Conservation (phyloP, 2,888 invertebrate species). For the Caradrina clavipalpis region DNA sequence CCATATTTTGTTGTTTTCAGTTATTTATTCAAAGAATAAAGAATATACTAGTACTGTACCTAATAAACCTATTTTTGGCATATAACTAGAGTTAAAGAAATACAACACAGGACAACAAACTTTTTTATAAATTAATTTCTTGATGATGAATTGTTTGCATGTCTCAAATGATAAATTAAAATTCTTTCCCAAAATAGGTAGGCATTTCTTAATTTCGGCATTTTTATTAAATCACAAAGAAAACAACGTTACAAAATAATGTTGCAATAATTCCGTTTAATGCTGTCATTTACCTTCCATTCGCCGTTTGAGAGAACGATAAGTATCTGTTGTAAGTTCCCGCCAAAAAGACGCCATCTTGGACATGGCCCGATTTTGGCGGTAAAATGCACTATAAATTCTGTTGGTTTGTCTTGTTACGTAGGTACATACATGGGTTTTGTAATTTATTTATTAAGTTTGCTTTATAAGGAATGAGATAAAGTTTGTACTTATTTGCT, state of each 20-base stretch:
- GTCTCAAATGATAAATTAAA: background rate
- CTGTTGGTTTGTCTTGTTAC: conserved; percentile 39
- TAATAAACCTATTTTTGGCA: no score
- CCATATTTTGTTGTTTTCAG: background rate
- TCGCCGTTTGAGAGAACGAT: conserved; percentile 68
- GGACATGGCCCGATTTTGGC: conserved; percentile 62
- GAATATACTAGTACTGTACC: no score
- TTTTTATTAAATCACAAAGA: conserved; percentile 35
- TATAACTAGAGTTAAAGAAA: no score
- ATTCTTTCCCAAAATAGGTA: background rate
- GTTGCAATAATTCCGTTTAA: conserved; percentile 74
- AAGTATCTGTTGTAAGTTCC: conserved; percentile 70
- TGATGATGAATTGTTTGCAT: background rate
- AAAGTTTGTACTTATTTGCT: conserved; percentile 15
- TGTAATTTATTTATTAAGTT: conserved; percentile 33
- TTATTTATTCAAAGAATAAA: background rate
- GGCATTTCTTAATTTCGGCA: conserved; percentile 29
- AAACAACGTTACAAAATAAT: conserved; percentile 56
- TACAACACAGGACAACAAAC: no score
- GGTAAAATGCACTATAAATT: conserved; percentile 58
- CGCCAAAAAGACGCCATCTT: conserved; percentile 74
- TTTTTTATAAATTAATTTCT: background rate
- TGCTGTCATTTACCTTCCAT: conserved; percentile 73
- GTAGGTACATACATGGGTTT: conserved; percentile 18
- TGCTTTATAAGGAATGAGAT: conserved; percentile 34